A percentile compares a stretch with the other conserved stretches of the same genome.
Evolutionary conservation across 2,888 invertebrate genomes (phyloP).

Genomic region (Drosophila sordidula): DNA sequence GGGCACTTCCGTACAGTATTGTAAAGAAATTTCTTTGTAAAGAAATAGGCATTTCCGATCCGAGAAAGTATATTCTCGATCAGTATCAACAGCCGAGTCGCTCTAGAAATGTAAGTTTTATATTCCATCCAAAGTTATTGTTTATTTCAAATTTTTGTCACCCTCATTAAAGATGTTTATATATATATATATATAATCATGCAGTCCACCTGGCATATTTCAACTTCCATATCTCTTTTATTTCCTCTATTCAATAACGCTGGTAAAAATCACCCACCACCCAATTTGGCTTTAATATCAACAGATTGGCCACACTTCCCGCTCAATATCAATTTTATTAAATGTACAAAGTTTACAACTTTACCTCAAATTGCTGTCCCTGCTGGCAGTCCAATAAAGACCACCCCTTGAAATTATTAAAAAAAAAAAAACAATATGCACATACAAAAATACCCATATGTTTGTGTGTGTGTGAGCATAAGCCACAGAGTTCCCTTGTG

Average conservation of each 20-base stretch:
- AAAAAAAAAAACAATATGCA: constrained; percentile 3
- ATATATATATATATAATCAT: too few relatives aligned
- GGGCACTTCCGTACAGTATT: too few relatives aligned
- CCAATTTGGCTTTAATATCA: constrained; percentile 25
- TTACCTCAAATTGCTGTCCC: constrained; percentile 30
- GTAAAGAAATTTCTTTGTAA: too few relatives aligned
- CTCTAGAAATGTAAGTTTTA: too few relatives aligned
- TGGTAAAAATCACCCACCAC: background rate
- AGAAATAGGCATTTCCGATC: too few relatives aligned
- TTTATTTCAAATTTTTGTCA: too few relatives aligned
- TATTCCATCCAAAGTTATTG: too few relatives aligned
- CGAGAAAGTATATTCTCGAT: too few relatives aligned
- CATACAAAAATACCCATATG: background rate
- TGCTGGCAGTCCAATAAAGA: constrained; percentile 27
- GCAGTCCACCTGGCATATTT: background rate
- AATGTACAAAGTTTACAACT: constrained; percentile 38
- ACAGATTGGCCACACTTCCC: constrained; percentile 4
- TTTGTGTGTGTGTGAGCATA: constrained; percentile 6
- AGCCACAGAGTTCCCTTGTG: constrained; percentile 20
- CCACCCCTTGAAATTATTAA: constrained; percentile 26
- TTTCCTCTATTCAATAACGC: background rate
- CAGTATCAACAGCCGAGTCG: too few relatives aligned
- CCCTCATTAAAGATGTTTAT: too few relatives aligned
- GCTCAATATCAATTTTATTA: constrained; percentile 35
- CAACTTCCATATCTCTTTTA: background rate